phyloP scores from a whole-genome alignment of 2,888 invertebrate species.

The Limenitis camilla region DNA sequence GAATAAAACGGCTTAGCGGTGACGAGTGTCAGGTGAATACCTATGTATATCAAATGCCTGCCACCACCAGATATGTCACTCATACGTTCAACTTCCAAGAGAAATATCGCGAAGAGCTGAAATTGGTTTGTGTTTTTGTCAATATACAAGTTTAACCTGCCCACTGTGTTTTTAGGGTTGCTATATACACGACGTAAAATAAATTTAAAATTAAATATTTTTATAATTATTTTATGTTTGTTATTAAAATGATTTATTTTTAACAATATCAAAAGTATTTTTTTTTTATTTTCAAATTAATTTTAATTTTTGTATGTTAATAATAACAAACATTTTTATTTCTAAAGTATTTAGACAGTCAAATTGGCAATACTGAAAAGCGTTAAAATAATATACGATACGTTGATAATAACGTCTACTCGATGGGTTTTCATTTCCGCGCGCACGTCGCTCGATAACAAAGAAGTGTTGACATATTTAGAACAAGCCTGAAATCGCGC shows the following conservation, averaged over 20 bases:
- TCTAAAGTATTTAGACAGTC: conserved; percentile 6
- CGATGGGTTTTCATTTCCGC: conserved; percentile 72
- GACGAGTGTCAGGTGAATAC: conserved; percentile 52
- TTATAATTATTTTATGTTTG: too few species aligned
- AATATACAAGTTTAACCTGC: not conserved
- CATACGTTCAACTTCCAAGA: conserved; percentile 48
- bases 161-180: conserved; percentile 1
- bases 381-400: conserved; percentile 57
- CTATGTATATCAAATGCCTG: conserved; percentile 46
- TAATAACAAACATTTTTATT: too few species aligned
- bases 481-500: conserved; percentile 73
- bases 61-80: conserved; percentile 60
- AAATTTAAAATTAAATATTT: too few species aligned
- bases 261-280: too few species aligned
- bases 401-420: conserved; percentile 62
- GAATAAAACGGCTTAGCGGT: conserved; percentile 49
- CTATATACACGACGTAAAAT: too few species aligned
- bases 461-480: conserved; percentile 74
- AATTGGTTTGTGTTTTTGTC: conserved; percentile 14
- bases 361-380: conserved; percentile 9
- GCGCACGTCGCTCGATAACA: conserved; percentile 67
- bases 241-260: too few species aligned
- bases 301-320: too few species aligned
- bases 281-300: too few species aligned
- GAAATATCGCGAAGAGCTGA: conserved; percentile 18